Conservation (phyloP, 30 jellyfish, hydroid and myxozoan genomes). For the Cassiopea xamachana region DNA sequence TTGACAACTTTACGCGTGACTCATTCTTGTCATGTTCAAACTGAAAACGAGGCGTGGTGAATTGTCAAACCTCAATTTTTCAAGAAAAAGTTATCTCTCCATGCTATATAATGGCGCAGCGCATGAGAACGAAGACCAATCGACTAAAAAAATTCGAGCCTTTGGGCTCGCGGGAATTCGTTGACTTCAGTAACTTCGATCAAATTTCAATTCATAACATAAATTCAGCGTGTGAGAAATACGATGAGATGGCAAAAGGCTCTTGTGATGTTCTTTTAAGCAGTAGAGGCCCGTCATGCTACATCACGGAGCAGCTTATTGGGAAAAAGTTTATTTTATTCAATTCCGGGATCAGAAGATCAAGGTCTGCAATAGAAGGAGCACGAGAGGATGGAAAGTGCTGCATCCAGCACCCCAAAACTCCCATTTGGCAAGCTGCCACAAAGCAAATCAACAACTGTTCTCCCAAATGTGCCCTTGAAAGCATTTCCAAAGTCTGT, state of each 20-base stretch:
- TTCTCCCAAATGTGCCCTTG: neutral
- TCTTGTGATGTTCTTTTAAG: slow-evolving; percentile 64
- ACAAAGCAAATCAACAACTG: neutral
- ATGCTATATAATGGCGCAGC: slow-evolving; percentile 26
- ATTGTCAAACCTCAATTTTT: neutral
- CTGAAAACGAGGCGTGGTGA: neutral
- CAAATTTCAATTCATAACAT: slow-evolving; percentile 18
- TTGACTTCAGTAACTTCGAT: slow-evolving; percentile 44
- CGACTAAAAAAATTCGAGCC: slow-evolving; percentile 44
- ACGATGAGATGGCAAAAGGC: slow-evolving; percentile 43
- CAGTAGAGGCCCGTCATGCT: slow-evolving; percentile 67
- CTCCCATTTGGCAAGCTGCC: neutral
- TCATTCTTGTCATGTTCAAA: neutral
- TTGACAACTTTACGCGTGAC: neutral
- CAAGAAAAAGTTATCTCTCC: neutral
- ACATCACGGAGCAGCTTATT: slow-evolving; percentile 25
- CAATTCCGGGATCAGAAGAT: neutral
- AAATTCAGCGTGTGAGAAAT: slow-evolving; percentile 46
- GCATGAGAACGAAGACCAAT: slow-evolving; percentile 36
- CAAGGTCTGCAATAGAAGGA: neutral
- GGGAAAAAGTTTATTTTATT: slow-evolving; percentile 45
- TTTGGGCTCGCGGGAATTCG: slow-evolving; percentile 46
- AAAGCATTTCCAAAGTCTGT: slow-evolving; percentile 23
- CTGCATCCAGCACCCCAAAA: neutral
- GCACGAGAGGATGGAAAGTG: neutral